Evolutionary conservation across 1,140 invertebrate genomes (phyloP).

Genomic region (Cotesia typhae): DNA sequence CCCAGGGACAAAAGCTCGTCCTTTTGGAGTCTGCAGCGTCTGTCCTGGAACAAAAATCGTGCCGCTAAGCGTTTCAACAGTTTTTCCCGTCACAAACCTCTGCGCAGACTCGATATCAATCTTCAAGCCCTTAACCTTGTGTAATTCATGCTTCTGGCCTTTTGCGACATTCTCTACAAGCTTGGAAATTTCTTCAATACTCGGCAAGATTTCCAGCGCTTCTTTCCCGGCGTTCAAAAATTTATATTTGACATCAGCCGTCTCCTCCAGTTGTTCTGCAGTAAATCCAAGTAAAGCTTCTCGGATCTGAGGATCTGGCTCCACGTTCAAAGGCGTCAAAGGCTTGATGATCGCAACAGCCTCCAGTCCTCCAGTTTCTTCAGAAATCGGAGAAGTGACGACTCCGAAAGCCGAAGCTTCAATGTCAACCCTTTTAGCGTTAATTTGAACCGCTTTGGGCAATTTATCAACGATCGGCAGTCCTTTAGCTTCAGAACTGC

Average conservation of each 20-base stretch:
- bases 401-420: conserved; percentile 50
- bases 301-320: conserved; percentile 59
- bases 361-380: conserved; percentile 70
- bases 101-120: conserved; percentile 73
- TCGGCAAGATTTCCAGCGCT: conserved; percentile 68
- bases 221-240: conserved; percentile 66
- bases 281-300: conserved; percentile 61
- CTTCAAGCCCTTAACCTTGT: conserved; percentile 72
- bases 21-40: conserved; percentile 74
- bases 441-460: conserved; percentile 65
- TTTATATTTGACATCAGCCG: conserved; percentile 69
- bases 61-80: conserved; percentile 73
- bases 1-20: conserved; percentile 76
- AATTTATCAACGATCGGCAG: conserved; percentile 62
- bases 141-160: conserved; percentile 68
- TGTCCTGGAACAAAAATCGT: conserved; percentile 78
- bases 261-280: conserved; percentile 66
- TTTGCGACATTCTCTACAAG: conserved; percentile 71
- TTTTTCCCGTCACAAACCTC: conserved; percentile 75
- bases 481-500: conserved; percentile 51
- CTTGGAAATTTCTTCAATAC: conserved; percentile 71
- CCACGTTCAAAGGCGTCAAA: conserved; percentile 67
- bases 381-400: conserved; percentile 61
- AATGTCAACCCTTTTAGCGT: conserved; percentile 63
- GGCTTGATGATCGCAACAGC: conserved; percentile 71